Evolutionary conservation across 2,888 invertebrate species (phyloP), one percentile per base, ranked within the genome.

Genomic region (Tenthredo mesomela): DNA sequence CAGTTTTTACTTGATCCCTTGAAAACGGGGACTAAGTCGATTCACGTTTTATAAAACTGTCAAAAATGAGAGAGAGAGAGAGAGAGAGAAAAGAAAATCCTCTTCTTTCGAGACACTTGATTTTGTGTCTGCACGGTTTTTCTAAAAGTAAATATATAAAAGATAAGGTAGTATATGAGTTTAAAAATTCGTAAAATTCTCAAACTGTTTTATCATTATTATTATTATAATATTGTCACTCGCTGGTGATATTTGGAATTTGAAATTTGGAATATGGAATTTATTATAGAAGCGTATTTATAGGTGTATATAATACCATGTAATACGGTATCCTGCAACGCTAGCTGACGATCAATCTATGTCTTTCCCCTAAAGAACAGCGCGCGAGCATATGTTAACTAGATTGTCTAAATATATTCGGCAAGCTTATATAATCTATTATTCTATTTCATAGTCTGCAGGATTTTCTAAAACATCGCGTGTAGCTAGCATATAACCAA

Each of bases 331-430:
- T 15, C 10, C 9, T 9, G n/a, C n/a, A 71, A 71, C 33, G 21
- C n/a, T 25, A 25, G 33, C n/a, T 25, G 77, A 77, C 77, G 50
- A 77, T 77, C 50, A 50, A 54, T 77, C 77, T 54, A 25, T 54
- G 54, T 77, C 77, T 77, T 54, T 54, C 33, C 18, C 40, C 77
- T 12, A 50, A 54, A 77, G 18, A 54, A 77, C 25, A 12, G n/a
- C 40, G 54, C 54, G 54, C 77, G 77, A 77, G 77, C 77, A 77
- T 77, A 77, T 77, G 77, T 77, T 77, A 77, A 77, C 77, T 25
- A 77, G 77, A 77, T 77, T n/a, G 50, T 54, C 29, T 21, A 33
- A 77, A 54, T 77, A 77, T 77, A 77, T 77, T 50, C 29, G 15
- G n/a, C n/a, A 18, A 18, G 29, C 25, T 37, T 37, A 18, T 37